Conservation (phyloP, 2,888 invertebrate species). For the Caenorhabditis japonica region DNA sequence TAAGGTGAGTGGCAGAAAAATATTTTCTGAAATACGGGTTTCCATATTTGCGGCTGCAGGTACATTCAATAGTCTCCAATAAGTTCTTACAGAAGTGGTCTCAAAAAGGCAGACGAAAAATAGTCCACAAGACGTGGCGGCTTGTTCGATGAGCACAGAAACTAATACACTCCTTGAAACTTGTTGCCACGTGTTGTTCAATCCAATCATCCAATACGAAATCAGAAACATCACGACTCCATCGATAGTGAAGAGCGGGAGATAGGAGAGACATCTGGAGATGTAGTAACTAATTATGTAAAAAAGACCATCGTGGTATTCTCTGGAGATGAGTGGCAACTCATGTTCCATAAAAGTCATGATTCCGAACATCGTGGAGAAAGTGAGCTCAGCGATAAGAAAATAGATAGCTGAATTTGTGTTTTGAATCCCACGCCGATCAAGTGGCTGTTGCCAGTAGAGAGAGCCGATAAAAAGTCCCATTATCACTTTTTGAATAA, state of each 20-base stretch:
- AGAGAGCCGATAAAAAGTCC: slow-evolving; percentile 86
- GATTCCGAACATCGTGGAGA: slow-evolving; percentile 81
- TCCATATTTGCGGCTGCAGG: no score
- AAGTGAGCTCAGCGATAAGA: slow-evolving; percentile 89
- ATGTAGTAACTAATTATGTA: slow-evolving; percentile 64
- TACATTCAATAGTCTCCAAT: no score
- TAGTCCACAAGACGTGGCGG: slow-evolving; percentile 33
- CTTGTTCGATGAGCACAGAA: slow-evolving; percentile 22
- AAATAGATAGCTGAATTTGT: slow-evolving; percentile 92
- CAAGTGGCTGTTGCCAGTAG: slow-evolving; percentile 79
- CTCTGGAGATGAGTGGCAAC: slow-evolving; percentile 89
- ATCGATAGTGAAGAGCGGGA: slow-evolving; percentile 80
- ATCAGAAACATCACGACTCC: slow-evolving; percentile 88
- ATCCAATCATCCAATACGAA: slow-evolving; percentile 89
- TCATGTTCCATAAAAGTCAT: slow-evolving; percentile 90
- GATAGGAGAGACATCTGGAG: slow-evolving; percentile 67
- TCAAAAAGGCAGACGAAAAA: slow-evolving; percentile 33
- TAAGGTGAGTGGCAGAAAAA: no score
- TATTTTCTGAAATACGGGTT: no score
- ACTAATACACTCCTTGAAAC: slow-evolving; percentile 27
- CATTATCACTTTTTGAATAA: slow-evolving; percentile 70
- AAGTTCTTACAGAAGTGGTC: slow-evolving; percentile 26
- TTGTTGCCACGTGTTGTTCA: slow-evolving; percentile 53
- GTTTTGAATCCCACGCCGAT: slow-evolving; percentile 86
- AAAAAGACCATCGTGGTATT: slow-evolving; percentile 85